Evolutionary conservation across 2,888 invertebrate species (phyloP), one percentile per base, ranked within the genome.

Genomic region (Drosophila phalerata): DNA sequence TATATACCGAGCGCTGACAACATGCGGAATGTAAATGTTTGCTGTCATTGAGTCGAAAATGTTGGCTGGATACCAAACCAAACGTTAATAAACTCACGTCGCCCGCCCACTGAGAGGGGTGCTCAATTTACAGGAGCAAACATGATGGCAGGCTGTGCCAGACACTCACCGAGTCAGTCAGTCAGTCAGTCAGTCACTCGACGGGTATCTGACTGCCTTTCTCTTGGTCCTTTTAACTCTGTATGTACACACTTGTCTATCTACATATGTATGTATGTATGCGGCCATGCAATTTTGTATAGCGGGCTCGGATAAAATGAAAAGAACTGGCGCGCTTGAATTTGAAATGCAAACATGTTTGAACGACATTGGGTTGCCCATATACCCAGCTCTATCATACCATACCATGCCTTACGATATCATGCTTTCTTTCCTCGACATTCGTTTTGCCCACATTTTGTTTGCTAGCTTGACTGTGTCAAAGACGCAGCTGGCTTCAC

Each of bases 61-160:
- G 83, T 77, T 82, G 83, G 83, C 69, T 65, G 52, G 60, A 49
- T 66, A 61, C 85, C 87, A 76, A 84, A 63, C 79, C 85, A 78
- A 87, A 85, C 63, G 83, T 88, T 82, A 88, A 88, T 85, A 83
- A 83, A 83, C 83, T 82, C 71, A 66, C 47, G 52, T 60, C 51
- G 43, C 45, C 40, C 48, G 49, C 38, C 42, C 45, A 28, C 22
- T 25, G 48, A 25, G 45, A 19, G 38, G 42, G 62, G 64, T 48
- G 76, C 77, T 82, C 83, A 85, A 82, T 83, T 88, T 85, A 85
- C 83, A 82, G 88, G 77, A 69, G 77, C 85, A 88, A 83, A 83
- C 83, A 86, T 60, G 76, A 52, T 40, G 61, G 48, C 55, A 56
- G 60, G 15, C 68, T 43, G 38, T 64, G 64, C 19, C 49, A 63